Evolutionary conservation across 2,113 vertebrate genomes (phyloP).

Genomic region (Empidonax alnorum): DNA sequence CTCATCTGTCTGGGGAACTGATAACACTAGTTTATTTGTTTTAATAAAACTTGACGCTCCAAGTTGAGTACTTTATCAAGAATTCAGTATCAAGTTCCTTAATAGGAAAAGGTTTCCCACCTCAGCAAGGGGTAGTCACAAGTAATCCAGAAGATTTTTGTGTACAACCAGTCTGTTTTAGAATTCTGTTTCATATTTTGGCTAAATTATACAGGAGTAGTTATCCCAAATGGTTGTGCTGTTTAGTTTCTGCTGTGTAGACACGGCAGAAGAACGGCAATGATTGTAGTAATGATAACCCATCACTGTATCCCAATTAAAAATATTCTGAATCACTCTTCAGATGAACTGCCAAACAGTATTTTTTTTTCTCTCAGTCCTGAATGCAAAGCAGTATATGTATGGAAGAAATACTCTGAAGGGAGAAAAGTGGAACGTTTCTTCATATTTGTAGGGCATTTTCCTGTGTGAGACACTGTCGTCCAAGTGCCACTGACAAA

Average conservation of each 20-base stretch:
- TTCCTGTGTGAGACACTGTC: background rate
- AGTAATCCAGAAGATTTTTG: background rate
- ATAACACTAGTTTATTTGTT: background rate
- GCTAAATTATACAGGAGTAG: background rate
- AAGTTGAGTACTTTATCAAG: background rate
- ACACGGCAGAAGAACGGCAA: background rate
- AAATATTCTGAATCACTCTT: background rate
- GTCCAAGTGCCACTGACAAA: background rate
- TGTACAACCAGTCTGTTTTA: background rate
- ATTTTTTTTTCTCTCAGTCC: background rate
- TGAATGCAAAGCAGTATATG: background rate
- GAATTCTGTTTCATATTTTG: background rate
- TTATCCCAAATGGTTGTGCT: background rate
- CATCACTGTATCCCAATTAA: background rate
- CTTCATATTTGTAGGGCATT: background rate
- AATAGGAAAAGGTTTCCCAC: background rate
- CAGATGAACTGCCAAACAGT: background rate
- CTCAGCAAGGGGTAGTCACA: background rate
- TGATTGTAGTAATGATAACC: background rate
- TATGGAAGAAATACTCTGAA: background rate
- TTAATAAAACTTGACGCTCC: background rate
- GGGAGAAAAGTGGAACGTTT: background rate
- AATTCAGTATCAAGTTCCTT: background rate
- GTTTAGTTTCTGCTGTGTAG: background rate
- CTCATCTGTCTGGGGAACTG: background rate